Percentiles rank a stretch among this genome's conserved stretches.
phyloP scores from a whole-genome alignment of 35 echinoderm and acorn worm species.

The Heliocidaris tuberculata region DNA sequence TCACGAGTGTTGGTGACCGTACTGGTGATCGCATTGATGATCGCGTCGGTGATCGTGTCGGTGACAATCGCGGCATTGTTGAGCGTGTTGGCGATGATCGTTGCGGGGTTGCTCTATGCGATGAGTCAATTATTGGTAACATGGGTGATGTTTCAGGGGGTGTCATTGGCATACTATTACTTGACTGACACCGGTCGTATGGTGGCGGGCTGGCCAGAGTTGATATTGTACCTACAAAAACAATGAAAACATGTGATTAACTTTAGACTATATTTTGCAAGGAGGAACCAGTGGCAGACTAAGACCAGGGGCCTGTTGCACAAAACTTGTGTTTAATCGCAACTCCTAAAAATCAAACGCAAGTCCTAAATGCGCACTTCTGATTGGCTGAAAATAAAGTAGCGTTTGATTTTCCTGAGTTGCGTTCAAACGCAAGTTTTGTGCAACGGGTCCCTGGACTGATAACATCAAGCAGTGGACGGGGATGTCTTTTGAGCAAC shows the following conservation, averaged over 20 bases:
- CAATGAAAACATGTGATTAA: not conserved
- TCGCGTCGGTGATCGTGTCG: not conserved
- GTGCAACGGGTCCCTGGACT: too few relatives aligned
- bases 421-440: too few relatives aligned
- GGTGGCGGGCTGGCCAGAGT: constrained; percentile 52
- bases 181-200: constrained; percentile 41
- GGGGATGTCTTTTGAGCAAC: too few relatives aligned
- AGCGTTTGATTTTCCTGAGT: too few relatives aligned
- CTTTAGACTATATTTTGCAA: not conserved
- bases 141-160: constrained; percentile 14
- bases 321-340: too few relatives aligned
- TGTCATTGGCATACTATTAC: constrained; percentile 29
- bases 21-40: not conserved
- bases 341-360: too few relatives aligned
- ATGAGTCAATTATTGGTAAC: constrained; percentile 35
- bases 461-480: not conserved
- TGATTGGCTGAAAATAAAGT: too few relatives aligned
- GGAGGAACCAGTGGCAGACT: not conserved
- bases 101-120: not conserved
- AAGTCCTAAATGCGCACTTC: too few relatives aligned
- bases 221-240: constrained; percentile 39
- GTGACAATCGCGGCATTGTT: not conserved
- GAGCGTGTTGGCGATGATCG: not conserved
- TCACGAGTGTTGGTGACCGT: not conserved
- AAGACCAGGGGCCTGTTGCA: too few relatives aligned